These are phyloP conservation scores for Muntiacus reevesi DNA, from an alignment of 2,113 vertebrate genomes.

Conservation along the genomic window DNA sequence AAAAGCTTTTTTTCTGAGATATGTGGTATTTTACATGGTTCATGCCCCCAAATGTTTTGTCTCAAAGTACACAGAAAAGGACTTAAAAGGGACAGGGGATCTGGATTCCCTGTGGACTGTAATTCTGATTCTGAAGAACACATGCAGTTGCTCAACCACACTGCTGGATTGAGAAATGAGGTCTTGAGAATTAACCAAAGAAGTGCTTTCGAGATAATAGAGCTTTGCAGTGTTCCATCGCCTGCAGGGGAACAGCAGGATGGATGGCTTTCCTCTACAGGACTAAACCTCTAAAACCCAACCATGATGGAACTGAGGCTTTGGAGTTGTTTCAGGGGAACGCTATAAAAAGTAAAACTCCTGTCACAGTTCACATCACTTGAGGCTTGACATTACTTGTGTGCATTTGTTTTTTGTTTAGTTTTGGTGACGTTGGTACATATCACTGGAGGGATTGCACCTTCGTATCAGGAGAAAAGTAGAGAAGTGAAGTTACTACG, in stretches of 20 bases:
- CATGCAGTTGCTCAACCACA: not conserved
- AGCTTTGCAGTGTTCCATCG: not conserved
- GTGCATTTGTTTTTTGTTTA: not conserved
- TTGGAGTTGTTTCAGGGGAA: constrained; percentile 3
- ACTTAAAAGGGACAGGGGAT: not conserved
- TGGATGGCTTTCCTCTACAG: not conserved
- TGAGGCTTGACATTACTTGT: not conserved
- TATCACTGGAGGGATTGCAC: not conserved
- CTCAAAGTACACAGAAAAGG: not conserved
- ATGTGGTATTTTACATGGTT: not conserved
- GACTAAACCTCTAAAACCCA: not conserved
- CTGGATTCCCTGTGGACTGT: not conserved
- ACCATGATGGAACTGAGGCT: not conserved
- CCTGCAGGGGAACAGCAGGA: not conserved
- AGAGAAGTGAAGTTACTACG: not conserved
- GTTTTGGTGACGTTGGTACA: not conserved
- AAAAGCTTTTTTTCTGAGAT: not conserved
- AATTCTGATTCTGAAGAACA: constrained; percentile 20
- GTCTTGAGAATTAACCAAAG: constrained; percentile 13
- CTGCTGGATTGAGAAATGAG: constrained; percentile 1
- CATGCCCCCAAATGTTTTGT: not conserved
- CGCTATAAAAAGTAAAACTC: not conserved
- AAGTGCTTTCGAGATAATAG: constrained; percentile 23
- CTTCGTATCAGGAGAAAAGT: not conserved
- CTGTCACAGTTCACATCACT: not conserved